phyloP scores from a whole-genome alignment of 2,888 invertebrate genomes.

The Embidobia sp. region DNA sequence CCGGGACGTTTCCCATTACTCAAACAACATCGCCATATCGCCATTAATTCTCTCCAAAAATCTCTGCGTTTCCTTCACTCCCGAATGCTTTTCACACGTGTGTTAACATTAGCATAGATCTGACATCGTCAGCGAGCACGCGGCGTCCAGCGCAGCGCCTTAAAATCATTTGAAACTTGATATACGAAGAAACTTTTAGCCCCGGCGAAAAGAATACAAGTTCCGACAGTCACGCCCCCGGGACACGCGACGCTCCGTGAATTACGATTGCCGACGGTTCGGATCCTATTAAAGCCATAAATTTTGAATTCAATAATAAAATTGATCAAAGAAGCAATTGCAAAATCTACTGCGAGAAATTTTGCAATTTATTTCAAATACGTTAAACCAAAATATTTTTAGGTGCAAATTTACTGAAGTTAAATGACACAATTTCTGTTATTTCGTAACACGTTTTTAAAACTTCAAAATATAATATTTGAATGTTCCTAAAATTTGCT shows the following conservation, averaged over 20 bases:
- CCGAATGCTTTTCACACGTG: not conserved
- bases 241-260: slow-evolving; percentile 75
- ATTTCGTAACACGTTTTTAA: too few species aligned
- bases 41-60: slow-evolving; percentile 51
- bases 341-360: too few species aligned
- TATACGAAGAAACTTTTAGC: slow-evolving; percentile 63
- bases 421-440: too few species aligned
- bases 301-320: slow-evolving; percentile 80
- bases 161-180: slow-evolving; percentile 56
- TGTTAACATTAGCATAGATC: slow-evolving; percentile 43
- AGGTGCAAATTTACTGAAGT: too few species aligned
- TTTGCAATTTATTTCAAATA: too few species aligned
- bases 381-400: too few species aligned
- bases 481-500: too few species aligned
- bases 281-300: slow-evolving; percentile 80
- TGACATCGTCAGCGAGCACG: too few species aligned
- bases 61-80: not conserved
- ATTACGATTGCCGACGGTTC: slow-evolving; percentile 76
- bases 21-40: slow-evolving; percentile 52
- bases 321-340: too few species aligned
- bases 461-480: too few species aligned
- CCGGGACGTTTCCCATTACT: slow-evolving; percentile 31
- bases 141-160: slow-evolving; percentile 13
- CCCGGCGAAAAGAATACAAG: slow-evolving; percentile 61
- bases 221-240: slow-evolving; percentile 68